Evolutionary conservation across 1,140 invertebrate genomes (phyloP).

Genomic region (Hycleus phaleratus): DNA sequence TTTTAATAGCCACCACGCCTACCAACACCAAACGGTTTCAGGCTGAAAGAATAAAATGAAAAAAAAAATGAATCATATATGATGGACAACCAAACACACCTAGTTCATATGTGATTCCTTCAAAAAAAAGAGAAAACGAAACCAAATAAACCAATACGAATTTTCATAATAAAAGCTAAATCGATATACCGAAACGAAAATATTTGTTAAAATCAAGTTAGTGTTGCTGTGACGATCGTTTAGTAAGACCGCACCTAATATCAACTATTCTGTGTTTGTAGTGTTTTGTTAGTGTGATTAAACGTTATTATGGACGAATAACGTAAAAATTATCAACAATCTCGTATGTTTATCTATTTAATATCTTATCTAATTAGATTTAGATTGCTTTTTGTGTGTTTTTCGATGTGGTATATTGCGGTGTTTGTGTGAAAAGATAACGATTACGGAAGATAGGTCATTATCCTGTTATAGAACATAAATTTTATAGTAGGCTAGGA

Average conservation of each 20-base stretch:
- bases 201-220: slow-evolving; percentile 4
- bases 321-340: slow-evolving; percentile 9
- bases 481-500: neutral
- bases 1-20: slow-evolving; percentile 5
- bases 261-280: slow-evolving; percentile 15
- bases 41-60: slow-evolving; percentile 3
- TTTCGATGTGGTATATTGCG: too few species aligned
- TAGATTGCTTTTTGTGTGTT: too few species aligned
- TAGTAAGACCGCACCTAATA: slow-evolving; percentile 14
- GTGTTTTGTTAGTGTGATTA: slow-evolving; percentile 7
- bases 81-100: slow-evolving; percentile 9
- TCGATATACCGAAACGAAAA: neutral
- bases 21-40: slow-evolving; percentile 11
- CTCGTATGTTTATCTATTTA: slow-evolving; percentile 6
- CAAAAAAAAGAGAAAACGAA: neutral
- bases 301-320: slow-evolving; percentile 18
- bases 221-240: neutral
- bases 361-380: neutral
- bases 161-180: slow-evolving; percentile 2
- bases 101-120: neutral
- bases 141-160: neutral
- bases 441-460: neutral
- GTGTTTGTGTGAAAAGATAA: neutral
- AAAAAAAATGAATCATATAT: slow-evolving; percentile 14
- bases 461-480: slow-evolving; percentile 9